Conservation (phyloP, 1,140 invertebrate genomes). For the Centruroides vittatus region DNA sequence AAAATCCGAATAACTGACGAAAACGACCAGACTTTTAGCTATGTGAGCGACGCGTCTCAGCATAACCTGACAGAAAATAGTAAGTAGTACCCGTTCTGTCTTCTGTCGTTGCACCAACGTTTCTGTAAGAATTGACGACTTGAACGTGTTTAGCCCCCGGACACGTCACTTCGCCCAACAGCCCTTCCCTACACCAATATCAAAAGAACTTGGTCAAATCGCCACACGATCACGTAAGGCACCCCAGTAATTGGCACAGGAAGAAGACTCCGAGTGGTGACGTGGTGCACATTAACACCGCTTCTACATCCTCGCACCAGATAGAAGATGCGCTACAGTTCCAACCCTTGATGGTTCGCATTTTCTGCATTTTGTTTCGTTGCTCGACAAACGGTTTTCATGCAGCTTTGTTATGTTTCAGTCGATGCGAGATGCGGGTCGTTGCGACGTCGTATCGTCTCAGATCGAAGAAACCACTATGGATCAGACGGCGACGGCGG, state of each 20-base stretch:
- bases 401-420: conserved; percentile 9
- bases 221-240: no score
- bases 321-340: background rate
- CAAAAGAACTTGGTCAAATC: no score
- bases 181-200: no score
- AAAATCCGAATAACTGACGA: conserved; percentile 34
- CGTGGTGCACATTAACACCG: background rate
- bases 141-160: background rate
- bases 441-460: no score
- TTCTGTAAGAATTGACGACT: no score
- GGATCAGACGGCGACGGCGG: no score
- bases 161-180: background rate
- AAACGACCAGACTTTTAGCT: conserved; percentile 26
- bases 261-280: no score
- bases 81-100: no score
- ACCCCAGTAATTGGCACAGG: no score
- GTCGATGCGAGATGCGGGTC: no score
- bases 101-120: no score
- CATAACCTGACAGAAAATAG: background rate
- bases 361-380: background rate
- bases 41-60: conserved; percentile 18
- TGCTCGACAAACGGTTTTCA: background rate
- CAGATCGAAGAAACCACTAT: no score
- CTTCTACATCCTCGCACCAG: background rate
- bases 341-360: background rate